Base-by-base conservation (phyloP, 1,140 invertebrate species). In the Galendromus occidentalis region DNA sequence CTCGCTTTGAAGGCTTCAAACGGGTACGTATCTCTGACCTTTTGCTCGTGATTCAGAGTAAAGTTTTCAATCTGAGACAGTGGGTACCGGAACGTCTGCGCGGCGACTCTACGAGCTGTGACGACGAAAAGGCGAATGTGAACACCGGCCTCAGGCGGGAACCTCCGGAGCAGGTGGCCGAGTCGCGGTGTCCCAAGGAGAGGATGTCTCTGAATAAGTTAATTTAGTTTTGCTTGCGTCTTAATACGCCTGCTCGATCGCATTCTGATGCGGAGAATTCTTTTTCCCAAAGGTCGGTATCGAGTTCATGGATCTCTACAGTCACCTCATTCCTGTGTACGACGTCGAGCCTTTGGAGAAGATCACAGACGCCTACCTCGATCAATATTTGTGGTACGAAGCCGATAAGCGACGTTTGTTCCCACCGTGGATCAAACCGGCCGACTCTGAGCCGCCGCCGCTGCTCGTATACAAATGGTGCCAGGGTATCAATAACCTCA, bases 261-360 rank as follows among this genome's bases (percentile, higher is more conserved):
- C 42, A 18, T 17, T 17, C 39, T 64, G 28, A 30, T 67, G 2
- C 64, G 59, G 20, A 20, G 25, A 33, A 42, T 67, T 64, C 39
- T 67, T 65, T 66, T 67, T 70, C 65, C 67, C 70, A 7, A 71
- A 88, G 85, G 86, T 90, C 66, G 92, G 93, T 17, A 99, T 99
- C 71, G 96, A 99, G 76, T 99, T 99, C 75, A 99, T 99, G 96
- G 96, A 99, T 75, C 79, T 99, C 30, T 99, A 99, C 77, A 97
- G 91, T 69, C 94, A 98, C 76, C 75, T 99, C 55, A 93, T 99
- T 65, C 95, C 96, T 0, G 95, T 99, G 0, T 98, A 99, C 74
- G 95, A 99, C 73, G 92, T 99, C 18, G 95, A 99, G 73, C 95
- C 96, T 0, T 77, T 99, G 7, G 96, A 99, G 76, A 99, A 99